Percentiles rank a stretch among this genome's conserved stretches.
These are phyloP conservation scores for Geotrypetes seraphini DNA, from an alignment of 2,797 vertebrate genomes.

Conservation along the genomic window DNA sequence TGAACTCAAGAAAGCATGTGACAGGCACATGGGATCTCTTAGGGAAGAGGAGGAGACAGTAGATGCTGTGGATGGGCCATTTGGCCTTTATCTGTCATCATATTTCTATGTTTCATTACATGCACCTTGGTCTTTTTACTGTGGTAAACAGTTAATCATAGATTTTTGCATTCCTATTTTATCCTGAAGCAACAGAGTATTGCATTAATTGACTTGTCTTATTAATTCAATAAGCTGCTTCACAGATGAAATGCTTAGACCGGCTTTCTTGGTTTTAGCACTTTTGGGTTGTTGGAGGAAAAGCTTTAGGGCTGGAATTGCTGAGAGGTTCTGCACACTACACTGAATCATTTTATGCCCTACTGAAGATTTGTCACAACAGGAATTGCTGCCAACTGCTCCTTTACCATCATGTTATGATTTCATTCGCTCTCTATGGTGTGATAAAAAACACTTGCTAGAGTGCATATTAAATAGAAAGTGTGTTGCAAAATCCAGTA, in stretches of 20 bases:
- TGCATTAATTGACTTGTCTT: constrained; percentile 69
- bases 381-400: constrained; percentile 44
- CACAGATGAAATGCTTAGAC: constrained; percentile 56
- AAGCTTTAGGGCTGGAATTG: constrained; percentile 45
- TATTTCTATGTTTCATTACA: too few relatives aligned
- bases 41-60: too few relatives aligned
- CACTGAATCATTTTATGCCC: constrained; percentile 51
- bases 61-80: too few relatives aligned
- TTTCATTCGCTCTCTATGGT: constrained; percentile 48
- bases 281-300: constrained; percentile 43
- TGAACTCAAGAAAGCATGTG: too few relatives aligned
- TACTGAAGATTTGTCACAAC: constrained; percentile 46
- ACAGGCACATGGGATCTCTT: too few relatives aligned
- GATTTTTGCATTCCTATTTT: constrained; percentile 54
- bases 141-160: constrained; percentile 49
- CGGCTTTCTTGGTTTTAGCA: constrained; percentile 44
- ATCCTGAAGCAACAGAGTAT: constrained; percentile 60
- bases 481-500: too few relatives aligned
- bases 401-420: constrained; percentile 52
- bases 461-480: constrained; percentile 28
- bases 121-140: constrained; percentile 36
- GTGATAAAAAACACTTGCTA: constrained; percentile 42
- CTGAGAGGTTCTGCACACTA: constrained; percentile 54
- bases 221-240: constrained; percentile 66
- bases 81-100: too few relatives aligned